Conservation (phyloP, 1,140 invertebrate species). For the Macrobrachium nipponense region DNA sequence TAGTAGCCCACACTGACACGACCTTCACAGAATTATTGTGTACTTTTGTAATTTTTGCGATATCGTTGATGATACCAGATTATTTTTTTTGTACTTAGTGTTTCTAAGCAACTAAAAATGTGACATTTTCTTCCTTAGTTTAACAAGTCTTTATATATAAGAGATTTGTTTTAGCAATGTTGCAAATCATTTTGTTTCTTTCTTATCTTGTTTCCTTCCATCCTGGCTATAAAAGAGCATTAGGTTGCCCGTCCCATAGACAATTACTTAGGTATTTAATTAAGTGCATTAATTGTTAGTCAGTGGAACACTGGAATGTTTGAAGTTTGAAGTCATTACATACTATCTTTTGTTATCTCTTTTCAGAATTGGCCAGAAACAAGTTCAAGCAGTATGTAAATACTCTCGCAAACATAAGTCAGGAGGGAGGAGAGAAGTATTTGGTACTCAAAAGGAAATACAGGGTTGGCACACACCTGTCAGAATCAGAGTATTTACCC, state of each 20-base stretch:
- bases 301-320: not conserved
- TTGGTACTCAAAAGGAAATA: constrained; percentile 85
- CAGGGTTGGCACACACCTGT: constrained; percentile 65
- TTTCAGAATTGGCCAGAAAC: constrained; percentile 75
- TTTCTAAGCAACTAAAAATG: no score
- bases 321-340: not conserved
- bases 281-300: no score
- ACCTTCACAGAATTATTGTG: no score
- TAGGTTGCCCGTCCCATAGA: not conserved
- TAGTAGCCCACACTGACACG: no score
- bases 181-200: not conserved
- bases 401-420: constrained; percentile 82
- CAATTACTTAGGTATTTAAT: no score
- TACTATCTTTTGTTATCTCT: constrained; percentile 19
- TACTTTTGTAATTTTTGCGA: no score
- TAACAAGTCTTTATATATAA: no score
- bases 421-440: constrained; percentile 81
- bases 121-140: no score
- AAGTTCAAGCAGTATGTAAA: constrained; percentile 94
- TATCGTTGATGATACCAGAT: no score
- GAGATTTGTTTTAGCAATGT: not conserved
- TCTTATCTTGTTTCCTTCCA: not conserved
- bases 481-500: constrained; percentile 40
- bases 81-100: no score
- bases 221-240: not conserved